A percentile compares a stretch with the other conserved stretches of the same genome.
Conservation (phyloP, 2,888 invertebrate species). For the Pandemis corylana region DNA sequence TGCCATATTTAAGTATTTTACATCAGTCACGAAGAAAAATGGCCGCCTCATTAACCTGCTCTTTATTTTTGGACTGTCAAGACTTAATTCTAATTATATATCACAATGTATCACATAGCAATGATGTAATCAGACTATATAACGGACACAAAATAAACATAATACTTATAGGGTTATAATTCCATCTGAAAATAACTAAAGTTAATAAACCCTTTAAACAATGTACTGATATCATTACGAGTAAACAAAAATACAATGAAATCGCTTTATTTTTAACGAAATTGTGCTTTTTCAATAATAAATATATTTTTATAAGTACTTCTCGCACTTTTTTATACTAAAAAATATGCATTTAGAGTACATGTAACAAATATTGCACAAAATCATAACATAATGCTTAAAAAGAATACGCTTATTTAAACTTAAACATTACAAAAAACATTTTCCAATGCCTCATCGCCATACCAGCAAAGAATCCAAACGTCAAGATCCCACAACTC, state of each 20-base stretch:
- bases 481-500: constrained; percentile 45
- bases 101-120: constrained; percentile 76
- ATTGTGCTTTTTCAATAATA: background rate
- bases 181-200: no score
- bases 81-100: constrained; percentile 58
- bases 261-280: background rate
- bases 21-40: no score
- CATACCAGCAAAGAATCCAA: constrained; percentile 34
- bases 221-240: no score
- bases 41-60: background rate
- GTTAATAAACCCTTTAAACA: no score
- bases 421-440: constrained; percentile 21
- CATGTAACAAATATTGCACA: background rate
- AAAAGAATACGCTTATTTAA: background rate
- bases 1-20: background rate
- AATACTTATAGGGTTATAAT: no score
- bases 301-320: no score
- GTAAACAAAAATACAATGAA: no score
- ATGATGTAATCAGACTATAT: constrained; percentile 64
- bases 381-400: constrained; percentile 2
- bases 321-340: background rate
- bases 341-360: background rate
- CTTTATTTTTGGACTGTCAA: background rate
- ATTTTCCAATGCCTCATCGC: constrained; percentile 15
- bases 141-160: constrained; percentile 37